These are phyloP conservation scores for Crematogaster levior DNA, from an alignment of 2,888 invertebrate species.

Conservation along the genomic window DNA sequence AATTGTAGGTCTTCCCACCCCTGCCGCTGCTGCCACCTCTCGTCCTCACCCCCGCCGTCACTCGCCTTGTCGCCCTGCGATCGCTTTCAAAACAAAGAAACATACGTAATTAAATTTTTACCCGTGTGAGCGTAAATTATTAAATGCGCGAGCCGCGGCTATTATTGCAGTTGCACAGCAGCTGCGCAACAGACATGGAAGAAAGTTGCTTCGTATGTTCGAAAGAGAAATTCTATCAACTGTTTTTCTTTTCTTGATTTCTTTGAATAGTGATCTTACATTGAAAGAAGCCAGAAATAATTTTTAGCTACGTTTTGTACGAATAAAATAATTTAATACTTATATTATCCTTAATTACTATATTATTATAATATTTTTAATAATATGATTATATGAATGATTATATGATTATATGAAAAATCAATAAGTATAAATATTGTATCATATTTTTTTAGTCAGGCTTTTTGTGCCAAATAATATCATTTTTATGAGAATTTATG, in stretches of 20 bases:
- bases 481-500: too few species aligned
- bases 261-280: neutral
- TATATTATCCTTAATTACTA: neutral
- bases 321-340: neutral
- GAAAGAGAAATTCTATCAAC: neutral
- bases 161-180: neutral
- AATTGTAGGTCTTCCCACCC: slow-evolving; percentile 85
- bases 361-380: neutral
- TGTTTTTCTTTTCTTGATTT: neutral
- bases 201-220: neutral
- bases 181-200: neutral
- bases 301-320: neutral
- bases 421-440: too few species aligned
- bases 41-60: slow-evolving; percentile 61
- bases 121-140: slow-evolving; percentile 74
- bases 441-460: too few species aligned
- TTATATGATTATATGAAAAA: too few species aligned
- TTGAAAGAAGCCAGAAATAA: neutral
- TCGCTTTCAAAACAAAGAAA: slow-evolving; percentile 82
- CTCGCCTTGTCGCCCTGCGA: slow-evolving; percentile 23
- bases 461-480: too few species aligned
- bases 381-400: neutral
- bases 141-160: slow-evolving; percentile 57
- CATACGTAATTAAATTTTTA: slow-evolving; percentile 83
- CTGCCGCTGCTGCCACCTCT: slow-evolving; percentile 79